Percentiles rank a stretch among this genome's conserved stretches.
Evolutionary conservation across 2,113 vertebrate species (phyloP).

Genomic region (Urocolius indicus): DNA sequence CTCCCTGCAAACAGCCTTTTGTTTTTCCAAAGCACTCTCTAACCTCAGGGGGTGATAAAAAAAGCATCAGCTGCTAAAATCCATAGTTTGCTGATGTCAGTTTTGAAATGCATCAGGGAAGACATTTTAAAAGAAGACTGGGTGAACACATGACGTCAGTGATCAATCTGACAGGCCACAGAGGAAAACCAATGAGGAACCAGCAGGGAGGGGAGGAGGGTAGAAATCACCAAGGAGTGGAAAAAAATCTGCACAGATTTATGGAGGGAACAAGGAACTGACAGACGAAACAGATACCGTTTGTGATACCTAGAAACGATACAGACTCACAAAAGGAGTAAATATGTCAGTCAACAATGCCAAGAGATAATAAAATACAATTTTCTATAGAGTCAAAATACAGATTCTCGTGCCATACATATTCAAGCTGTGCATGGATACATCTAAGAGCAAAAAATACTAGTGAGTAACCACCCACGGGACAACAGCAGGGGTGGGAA

Average conservation of each 20-base stretch:
- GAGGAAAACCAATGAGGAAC: not conserved
- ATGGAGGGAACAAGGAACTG: not conserved
- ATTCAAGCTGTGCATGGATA: not conserved
- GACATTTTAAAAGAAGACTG: not conserved
- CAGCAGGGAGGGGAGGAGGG: not conserved
- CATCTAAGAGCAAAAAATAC: not conserved
- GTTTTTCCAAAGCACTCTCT: not conserved
- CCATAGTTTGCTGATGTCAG: not conserved
- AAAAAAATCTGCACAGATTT: not conserved
- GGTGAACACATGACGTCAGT: not conserved
- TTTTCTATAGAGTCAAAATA: not conserved
- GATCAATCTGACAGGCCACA: not conserved
- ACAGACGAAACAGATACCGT: not conserved
- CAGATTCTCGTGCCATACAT: not conserved
- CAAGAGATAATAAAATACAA: not conserved
- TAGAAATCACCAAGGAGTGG: not conserved
- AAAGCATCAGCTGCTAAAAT: not conserved
- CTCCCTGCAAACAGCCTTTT: accelerated
- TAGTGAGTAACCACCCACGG: not conserved
- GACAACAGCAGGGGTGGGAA: not conserved
- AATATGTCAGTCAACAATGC: not conserved
- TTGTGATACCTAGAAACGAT: accelerated
- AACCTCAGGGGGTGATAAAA: accelerated
- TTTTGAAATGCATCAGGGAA: not conserved
- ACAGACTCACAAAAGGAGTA: not conserved